Conservation (phyloP, 2,113 vertebrate genomes). For the Nicator chloris region DNA sequence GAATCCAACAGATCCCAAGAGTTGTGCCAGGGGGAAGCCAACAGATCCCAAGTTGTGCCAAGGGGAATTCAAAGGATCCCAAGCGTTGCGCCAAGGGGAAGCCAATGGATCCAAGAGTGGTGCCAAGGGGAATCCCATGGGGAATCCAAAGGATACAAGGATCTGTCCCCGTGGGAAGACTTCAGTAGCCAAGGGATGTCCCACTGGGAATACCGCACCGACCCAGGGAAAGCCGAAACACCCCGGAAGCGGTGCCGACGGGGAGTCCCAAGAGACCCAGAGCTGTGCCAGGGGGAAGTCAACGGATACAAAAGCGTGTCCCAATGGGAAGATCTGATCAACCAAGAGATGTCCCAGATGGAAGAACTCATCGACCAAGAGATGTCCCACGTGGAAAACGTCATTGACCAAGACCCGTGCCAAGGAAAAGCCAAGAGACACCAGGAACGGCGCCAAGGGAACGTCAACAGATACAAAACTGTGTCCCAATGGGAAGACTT, state of each 20-base stretch:
- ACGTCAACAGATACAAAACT: fast-evolving
- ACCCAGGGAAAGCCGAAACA: not conserved
- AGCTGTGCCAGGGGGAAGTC: not conserved
- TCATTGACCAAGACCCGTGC: fast-evolving
- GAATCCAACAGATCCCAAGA: fast-evolving
- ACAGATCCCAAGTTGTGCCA: fast-evolving
- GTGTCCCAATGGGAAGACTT: not conserved
- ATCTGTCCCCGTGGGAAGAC: not conserved
- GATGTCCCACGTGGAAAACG: not conserved
- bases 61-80: not conserved
- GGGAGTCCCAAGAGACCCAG: not conserved
- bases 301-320: not conserved
- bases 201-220: not conserved
- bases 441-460: not conserved
- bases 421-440: not conserved
- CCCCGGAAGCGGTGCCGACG: not conserved
- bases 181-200: not conserved
- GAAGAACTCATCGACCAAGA: not conserved
- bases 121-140: not conserved
- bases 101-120: not conserved
- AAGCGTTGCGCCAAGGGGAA: not conserved
- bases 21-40: fast-evolving
- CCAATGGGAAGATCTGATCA: not conserved
- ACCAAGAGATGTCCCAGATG: not conserved
- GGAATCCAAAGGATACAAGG: not conserved